Evolutionary conservation across 2,113 vertebrate species (phyloP), one percentile per base, ranked within the genome.

Genomic region (Rhinolophus ferrumequinum): DNA sequence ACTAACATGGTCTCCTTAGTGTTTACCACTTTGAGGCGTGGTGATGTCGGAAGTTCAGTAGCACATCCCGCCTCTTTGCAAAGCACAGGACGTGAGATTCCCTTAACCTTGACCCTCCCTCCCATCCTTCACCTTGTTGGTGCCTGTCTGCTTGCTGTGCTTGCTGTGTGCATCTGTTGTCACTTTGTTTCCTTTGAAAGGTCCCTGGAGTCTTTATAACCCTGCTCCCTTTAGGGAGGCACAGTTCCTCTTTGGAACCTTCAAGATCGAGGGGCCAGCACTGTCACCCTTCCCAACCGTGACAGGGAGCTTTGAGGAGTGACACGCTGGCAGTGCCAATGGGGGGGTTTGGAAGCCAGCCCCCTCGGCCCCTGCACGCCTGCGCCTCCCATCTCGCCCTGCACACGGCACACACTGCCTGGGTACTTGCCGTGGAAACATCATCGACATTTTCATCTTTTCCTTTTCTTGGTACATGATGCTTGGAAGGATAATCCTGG

Each of bases 371-470:
- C 22, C 18, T 6, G 18, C 22, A 12, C 0, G 11, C 44, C 0
- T 0, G 47, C n/a, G 19, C 2, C 15, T 12, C 15, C 26, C 0
- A 8, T 26, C 24, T 22, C 4, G 4, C 0, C 28, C 80, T 8
- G 4, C 7, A 0, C 7, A 0, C 24, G 9, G 0, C 24, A 8
- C 26, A 38, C 44, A 13, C 18, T 0, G 0, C 62, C 2, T 5
- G 28, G 16, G 12, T 33, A 7, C 14, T 47, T 47, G 22, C 54
- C 82, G 52, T 30, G 56, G 30, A 86, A 47, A 50, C 54, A 22
- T 62, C 35, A 52, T 13, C 5, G 11, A 10, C 15, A 19, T 64
- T 14, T 41, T 75, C 19, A 44, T 26, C 28, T 26, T 50, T 82
- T 52, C 24, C 33, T 73, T 84, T 88, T 82, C 66, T 47, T 11